Evolutionary conservation across 2,888 invertebrate genomes (phyloP).

Genomic region (Chymomyza caudatula): DNA sequence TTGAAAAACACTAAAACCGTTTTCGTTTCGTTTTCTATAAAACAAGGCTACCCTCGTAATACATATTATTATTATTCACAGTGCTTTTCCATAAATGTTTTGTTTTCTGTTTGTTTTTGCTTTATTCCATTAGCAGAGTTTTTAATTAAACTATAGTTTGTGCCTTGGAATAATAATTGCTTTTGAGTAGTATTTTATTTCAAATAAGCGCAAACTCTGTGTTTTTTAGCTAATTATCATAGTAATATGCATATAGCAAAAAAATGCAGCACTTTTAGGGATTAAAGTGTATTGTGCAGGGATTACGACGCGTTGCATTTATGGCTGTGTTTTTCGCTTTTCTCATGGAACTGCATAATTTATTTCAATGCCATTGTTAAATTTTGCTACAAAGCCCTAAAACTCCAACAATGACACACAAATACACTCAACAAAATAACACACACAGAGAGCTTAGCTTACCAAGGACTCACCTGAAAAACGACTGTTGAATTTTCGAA

Average conservation of each 20-base stretch:
- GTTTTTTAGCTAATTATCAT: neutral
- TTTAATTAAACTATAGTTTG: neutral
- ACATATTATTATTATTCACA: too few species aligned
- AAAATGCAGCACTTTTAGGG: neutral
- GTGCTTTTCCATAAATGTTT: too few species aligned
- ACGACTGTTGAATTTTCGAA: neutral
- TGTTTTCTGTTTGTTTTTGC: too few species aligned
- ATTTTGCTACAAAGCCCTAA: neutral
- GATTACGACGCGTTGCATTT: neutral
- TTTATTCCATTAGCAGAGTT: too few species aligned
- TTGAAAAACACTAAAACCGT: too few species aligned
- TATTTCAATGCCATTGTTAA: neutral
- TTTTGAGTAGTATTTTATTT: neutral
- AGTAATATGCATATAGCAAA: neutral
- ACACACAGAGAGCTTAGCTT: neutral
- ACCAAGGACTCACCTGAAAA: neutral
- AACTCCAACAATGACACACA: neutral
- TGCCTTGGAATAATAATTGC: neutral
- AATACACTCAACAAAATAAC: neutral
- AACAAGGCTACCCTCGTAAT: too few species aligned
- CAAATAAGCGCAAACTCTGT: neutral
- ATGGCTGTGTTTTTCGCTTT: too few species aligned
- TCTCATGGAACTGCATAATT: too few species aligned
- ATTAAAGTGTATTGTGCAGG: neutral
- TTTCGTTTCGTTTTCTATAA: too few species aligned